These are phyloP conservation scores for Brachylomia viminalis DNA, from an alignment of 2,888 invertebrate species.

Conservation along the genomic window DNA sequence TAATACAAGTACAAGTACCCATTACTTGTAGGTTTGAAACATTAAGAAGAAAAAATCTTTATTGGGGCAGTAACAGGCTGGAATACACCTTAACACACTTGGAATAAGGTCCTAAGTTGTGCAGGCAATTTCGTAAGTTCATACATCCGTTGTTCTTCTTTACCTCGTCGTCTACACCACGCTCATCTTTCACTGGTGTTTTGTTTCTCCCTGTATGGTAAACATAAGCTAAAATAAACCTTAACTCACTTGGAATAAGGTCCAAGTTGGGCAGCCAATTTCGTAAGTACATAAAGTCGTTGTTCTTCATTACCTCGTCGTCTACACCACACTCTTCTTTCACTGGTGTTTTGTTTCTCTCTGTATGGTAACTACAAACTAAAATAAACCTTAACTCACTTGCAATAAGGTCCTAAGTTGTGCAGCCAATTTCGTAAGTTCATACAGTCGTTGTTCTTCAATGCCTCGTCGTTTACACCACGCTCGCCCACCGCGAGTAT, in stretches of 20 bases:
- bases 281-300: slow-evolving; percentile 98
- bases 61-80: not conserved
- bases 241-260: not conserved
- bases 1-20: not conserved
- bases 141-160: slow-evolving; percentile 99
- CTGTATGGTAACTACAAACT: slow-evolving; percentile 72
- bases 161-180: slow-evolving; percentile 97
- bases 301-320: slow-evolving; percentile 98
- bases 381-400: not conserved
- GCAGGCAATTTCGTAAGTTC: slow-evolving; percentile 98
- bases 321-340: slow-evolving; percentile 95
- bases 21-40: not conserved
- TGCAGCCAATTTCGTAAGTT: slow-evolving; percentile 97
- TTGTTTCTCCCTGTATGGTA: slow-evolving; percentile 91
- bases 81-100: not conserved
- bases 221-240: not conserved
- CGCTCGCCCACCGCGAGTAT: slow-evolving; percentile 88
- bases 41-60: not conserved
- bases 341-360: slow-evolving; percentile 91
- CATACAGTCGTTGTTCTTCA: slow-evolving; percentile 99
- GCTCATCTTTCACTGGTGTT: slow-evolving; percentile 88
- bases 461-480: slow-evolving; percentile 98
- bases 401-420: slow-evolving; percentile 89
- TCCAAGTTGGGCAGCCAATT: slow-evolving; percentile 94
- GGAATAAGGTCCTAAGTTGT: slow-evolving; percentile 88